A percentile compares a stretch with the other conserved stretches of the same genome.
Conservation (phyloP, 2,888 invertebrate genomes). For the Pristionchus fissidentatus region DNA sequence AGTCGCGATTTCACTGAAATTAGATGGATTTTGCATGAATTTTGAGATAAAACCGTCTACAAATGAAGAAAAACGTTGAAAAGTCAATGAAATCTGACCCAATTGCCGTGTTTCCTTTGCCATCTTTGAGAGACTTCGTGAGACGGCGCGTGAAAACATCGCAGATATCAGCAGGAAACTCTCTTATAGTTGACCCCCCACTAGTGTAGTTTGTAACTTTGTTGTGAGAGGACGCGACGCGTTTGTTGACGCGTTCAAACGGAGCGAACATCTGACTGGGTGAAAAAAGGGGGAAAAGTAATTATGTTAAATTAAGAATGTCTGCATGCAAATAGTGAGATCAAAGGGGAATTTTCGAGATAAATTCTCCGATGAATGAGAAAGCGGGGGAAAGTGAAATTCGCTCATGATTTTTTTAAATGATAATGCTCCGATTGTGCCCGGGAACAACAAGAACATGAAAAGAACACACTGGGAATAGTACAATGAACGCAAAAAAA, state of each 20-base stretch:
- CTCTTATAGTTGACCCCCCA: no score
- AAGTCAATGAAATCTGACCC: slow-evolving; percentile 28
- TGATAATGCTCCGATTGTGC: no score
- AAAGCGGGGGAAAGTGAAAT: no score
- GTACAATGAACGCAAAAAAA: no score
- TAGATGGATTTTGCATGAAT: not conserved
- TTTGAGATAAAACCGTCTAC: slow-evolving; percentile 34
- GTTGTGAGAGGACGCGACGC: not conserved
- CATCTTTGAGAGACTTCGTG: slow-evolving; percentile 43
- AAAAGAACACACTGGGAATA: no score
- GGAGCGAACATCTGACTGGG: not conserved
- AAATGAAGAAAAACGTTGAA: not conserved
- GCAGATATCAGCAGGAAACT: not conserved
- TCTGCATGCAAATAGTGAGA: not conserved
- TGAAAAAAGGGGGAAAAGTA: not conserved
- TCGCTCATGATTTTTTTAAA: no score
- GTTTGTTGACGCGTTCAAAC: not conserved
- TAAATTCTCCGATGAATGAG: no score
- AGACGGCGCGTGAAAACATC: slow-evolving; percentile 32
- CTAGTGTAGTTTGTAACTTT: not conserved
- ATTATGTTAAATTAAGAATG: not conserved
- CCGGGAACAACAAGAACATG: no score
- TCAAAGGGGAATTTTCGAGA: not conserved
- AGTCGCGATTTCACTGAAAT: slow-evolving; percentile 51
- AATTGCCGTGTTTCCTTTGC: slow-evolving; percentile 46